A percentile compares a stretch with the other conserved stretches of the same genome.
Conservation (phyloP, 2,797 vertebrate genomes). For the Pseudochirops cupreus region DNA sequence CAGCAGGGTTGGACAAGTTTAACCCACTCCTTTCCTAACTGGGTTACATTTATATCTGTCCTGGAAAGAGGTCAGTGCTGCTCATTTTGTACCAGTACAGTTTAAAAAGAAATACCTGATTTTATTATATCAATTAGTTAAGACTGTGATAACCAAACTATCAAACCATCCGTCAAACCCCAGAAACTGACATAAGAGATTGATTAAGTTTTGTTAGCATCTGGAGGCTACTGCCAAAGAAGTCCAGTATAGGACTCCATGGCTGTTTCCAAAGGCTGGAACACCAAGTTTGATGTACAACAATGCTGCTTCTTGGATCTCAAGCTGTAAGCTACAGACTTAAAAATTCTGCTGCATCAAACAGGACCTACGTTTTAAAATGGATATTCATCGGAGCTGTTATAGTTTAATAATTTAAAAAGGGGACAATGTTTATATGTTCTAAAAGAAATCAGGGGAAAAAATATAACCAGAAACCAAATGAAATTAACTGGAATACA, state of each 20-base stretch:
- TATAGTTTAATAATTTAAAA: constrained; percentile 37
- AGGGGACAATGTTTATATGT: not conserved
- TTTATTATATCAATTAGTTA: not conserved
- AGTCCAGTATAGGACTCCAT: constrained; percentile 39
- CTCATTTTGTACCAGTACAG: not conserved
- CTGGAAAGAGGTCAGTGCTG: not conserved
- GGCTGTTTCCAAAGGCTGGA: constrained; percentile 43
- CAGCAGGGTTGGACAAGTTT: constrained; percentile 45
- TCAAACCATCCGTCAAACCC: not conserved
- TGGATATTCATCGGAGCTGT: not conserved
- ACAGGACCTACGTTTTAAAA: constrained; percentile 30
- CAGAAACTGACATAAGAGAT: not conserved
- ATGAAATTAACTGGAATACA: constrained; percentile 39
- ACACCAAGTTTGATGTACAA: not conserved
- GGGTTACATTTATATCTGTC: not conserved
- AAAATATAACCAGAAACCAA: constrained; percentile 52
- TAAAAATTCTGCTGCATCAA: not conserved
- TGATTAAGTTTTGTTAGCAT: constrained; percentile 17
- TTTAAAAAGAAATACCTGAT: not conserved
- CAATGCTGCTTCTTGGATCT: not conserved
- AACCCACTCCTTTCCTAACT: constrained; percentile 33
- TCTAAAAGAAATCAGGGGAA: constrained; percentile 52
- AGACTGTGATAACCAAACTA: not conserved
- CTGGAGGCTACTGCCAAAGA: constrained; percentile 25
- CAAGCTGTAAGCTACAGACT: not conserved